Percentiles rank a stretch among this genome's conserved stretches.
Evolutionary conservation across 2,888 invertebrate genomes (phyloP).

Genomic region (Acleris holmiana): DNA sequence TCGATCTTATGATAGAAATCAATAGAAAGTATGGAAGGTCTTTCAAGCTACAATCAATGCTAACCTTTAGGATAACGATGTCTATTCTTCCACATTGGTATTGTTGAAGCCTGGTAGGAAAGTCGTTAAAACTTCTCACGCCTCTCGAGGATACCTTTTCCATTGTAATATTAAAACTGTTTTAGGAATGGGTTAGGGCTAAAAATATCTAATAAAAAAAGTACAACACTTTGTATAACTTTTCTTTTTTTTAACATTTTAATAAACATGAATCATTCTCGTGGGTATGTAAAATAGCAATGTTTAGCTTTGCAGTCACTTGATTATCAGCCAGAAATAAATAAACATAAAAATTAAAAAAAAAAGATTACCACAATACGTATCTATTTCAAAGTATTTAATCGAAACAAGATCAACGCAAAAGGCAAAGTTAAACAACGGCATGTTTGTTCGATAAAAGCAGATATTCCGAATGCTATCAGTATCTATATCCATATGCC

Average conservation of each 20-base stretch:
- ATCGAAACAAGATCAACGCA: too few species aligned
- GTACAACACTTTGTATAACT: too few species aligned
- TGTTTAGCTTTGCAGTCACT: too few species aligned
- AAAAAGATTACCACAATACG: too few species aligned
- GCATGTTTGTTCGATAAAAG: slow-evolving; percentile 23
- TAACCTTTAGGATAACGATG: not conserved
- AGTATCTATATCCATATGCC: slow-evolving; percentile 42
- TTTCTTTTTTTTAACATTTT: too few species aligned
- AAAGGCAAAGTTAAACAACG: slow-evolving; percentile 1
- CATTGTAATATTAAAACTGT: not conserved
- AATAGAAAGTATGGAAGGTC: not conserved
- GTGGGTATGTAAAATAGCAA: too few species aligned
- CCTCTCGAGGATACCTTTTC: not conserved
- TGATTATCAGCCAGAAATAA: too few species aligned
- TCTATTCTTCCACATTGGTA: slow-evolving; percentile 6
- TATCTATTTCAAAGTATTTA: too few species aligned
- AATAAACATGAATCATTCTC: too few species aligned
- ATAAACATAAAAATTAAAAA: too few species aligned
- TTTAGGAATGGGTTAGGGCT: not conserved
- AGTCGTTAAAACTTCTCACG: not conserved
- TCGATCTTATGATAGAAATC: too few species aligned
- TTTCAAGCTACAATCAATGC: not conserved
- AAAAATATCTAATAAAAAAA: too few species aligned
- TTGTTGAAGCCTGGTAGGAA: not conserved
- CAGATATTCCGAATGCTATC: slow-evolving; percentile 16